phyloP scores from a whole-genome alignment of 2,888 invertebrate species.

The Ctenicera cuprea region DNA sequence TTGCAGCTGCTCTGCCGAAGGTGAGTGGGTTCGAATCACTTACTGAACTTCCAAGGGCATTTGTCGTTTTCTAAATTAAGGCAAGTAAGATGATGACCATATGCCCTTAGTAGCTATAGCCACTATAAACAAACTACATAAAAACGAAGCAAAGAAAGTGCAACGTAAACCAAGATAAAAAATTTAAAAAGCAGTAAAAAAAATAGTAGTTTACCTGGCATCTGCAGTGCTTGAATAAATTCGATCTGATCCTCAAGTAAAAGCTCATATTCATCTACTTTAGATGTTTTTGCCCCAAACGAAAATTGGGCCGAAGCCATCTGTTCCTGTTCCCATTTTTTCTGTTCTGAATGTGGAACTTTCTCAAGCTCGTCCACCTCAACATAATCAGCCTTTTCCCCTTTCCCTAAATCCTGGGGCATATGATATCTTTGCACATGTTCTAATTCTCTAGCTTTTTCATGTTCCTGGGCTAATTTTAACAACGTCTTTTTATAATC shows the following conservation, averaged over 20 bases:
- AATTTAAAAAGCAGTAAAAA: too few species aligned
- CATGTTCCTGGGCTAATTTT: constrained; percentile 95
- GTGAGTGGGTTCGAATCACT: too few species aligned
- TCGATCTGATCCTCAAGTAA: constrained; percentile 97
- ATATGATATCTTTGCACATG: constrained; percentile 95
- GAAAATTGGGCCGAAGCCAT: constrained; percentile 93
- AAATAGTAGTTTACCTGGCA: constrained; percentile 85
- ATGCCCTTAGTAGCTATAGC: too few species aligned
- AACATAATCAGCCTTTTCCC: constrained; percentile 82
- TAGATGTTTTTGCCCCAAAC: constrained; percentile 88
- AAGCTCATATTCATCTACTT: constrained; percentile 90
- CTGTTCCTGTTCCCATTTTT: constrained; percentile 98
- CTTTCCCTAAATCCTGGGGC: constrained; percentile 91
- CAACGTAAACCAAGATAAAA: too few species aligned
- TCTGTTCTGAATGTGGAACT: constrained; percentile 88
- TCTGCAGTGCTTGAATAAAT: constrained; percentile 92
- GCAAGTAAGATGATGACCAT: too few species aligned
- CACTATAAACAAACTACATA: too few species aligned
- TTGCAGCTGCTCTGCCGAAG: too few species aligned
- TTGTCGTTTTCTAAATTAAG: too few species aligned
- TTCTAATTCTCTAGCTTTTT: constrained; percentile 94
- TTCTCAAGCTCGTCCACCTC: constrained; percentile 92
- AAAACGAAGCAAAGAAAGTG: too few species aligned
- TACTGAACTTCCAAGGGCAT: too few species aligned
- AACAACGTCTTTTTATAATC: constrained; percentile 94